Percentiles rank a stretch among this genome's conserved stretches.
Conservation (phyloP, 1,140 invertebrate species). For the Mycetomoellerius zeteki region DNA sequence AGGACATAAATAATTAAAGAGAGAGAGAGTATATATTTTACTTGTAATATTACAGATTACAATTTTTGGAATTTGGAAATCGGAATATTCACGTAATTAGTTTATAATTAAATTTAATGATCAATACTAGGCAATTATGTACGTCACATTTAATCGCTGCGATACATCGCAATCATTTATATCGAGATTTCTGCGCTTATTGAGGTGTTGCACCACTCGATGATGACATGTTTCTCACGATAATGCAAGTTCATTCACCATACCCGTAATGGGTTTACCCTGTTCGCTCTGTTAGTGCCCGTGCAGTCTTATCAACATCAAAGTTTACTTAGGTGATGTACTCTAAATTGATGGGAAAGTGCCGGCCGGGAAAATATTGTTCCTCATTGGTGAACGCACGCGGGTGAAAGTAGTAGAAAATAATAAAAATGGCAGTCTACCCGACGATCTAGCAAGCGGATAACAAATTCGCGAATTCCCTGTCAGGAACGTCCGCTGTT, state of each 20-base stretch:
- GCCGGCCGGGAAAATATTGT: constrained; percentile 62
- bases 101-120: constrained; percentile 14
- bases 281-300: constrained; percentile 43
- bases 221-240: constrained; percentile 46
- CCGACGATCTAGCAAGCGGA: constrained; percentile 32
- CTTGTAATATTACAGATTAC: neutral
- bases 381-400: neutral
- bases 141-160: neutral
- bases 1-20: neutral
- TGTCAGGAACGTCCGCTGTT: constrained; percentile 22
- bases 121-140: neutral
- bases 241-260: constrained; percentile 50
- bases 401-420: constrained; percentile 15
- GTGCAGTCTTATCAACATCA: constrained; percentile 61
- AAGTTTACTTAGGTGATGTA: constrained; percentile 67
- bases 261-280: constrained; percentile 63
- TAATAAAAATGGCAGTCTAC: constrained; percentile 52
- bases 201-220: neutral
- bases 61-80: constrained; percentile 13
- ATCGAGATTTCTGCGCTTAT: constrained; percentile 32
- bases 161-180: constrained; percentile 17
- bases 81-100: neutral
- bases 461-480: constrained; percentile 45
- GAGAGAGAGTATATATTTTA: neutral
- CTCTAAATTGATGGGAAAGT: constrained; percentile 60